Base-by-base conservation (phyloP, 2,113 vertebrate species). In the Melanerpes formicivorus region DNA sequence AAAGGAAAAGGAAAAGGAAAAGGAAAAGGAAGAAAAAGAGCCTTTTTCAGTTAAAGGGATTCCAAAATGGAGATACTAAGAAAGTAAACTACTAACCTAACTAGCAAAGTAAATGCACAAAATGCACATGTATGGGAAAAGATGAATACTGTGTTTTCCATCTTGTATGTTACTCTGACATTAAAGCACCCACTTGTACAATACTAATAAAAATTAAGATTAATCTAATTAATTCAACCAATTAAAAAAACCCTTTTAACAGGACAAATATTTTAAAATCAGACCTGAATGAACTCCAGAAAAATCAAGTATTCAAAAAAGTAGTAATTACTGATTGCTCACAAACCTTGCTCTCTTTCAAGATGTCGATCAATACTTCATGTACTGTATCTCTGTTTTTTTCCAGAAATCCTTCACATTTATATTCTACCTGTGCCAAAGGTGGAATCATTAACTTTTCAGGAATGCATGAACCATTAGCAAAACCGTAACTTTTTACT, bases 341-440 rank as follows among this genome's bases (percentile, higher is more conserved):
- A 98, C 96, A 90, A 98, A 99, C 99, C 98, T 99, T 98, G 97
- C 99, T 99, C 64, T 90, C 96, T 96, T 97, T 98, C 97, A 99
- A 93, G 77, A 98, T 96, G 62, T 98, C 98, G 58, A 99, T 93
- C 86, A 99, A 96, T 70, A 98, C 98, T 96, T 99, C 99, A 34
- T 99, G 99, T 2, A 99, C 98, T 1, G 98, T 98, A 80, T 99
- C 99, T 97, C 99, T 98, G 97, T 99, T 99, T 97, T 99, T 99
- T 95, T 99, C 99, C 81, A 99, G 98, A 96, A 99, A 99, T 63
- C 99, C 99, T 97, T 97, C 98, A 94, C 98, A 98, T 86, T 98
- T 98, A 96, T 99, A 99, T 95, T 99, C 98, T 80, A 99, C 99
- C 99, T 99, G 94, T 82, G 85, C 60, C 95, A 91, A 96, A 56